Conservation (phyloP, 2,113 vertebrate species). For the Brachypodius melanocephalos region DNA sequence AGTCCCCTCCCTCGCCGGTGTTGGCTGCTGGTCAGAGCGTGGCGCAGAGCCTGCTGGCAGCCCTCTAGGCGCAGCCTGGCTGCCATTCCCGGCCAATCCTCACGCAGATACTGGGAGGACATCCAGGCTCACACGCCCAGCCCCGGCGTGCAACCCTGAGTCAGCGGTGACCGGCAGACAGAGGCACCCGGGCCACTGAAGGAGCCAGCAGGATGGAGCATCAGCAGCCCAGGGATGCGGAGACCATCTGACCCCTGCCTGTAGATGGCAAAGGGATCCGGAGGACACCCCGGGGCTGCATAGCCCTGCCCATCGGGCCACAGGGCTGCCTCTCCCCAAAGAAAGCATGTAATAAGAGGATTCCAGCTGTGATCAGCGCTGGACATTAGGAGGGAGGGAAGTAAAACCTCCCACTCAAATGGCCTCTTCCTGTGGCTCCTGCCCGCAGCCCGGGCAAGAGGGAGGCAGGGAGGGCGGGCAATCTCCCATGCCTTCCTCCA, state of each 20-base stretch:
- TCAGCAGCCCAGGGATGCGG: accelerated
- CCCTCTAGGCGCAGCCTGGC: not conserved
- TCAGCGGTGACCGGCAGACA: not conserved
- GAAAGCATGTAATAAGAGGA: not conserved
- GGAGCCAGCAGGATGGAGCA: not conserved
- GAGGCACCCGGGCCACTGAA: accelerated
- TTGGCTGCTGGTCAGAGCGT: not conserved
- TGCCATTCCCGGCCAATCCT: not conserved
- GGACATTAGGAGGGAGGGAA: not conserved
- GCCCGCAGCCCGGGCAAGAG: not conserved
- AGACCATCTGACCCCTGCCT: not conserved
- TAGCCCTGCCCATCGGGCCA: not conserved
- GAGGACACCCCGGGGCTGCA: not conserved
- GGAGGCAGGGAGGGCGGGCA: not conserved
- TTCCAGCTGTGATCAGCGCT: not conserved
- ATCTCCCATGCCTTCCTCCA: not conserved
- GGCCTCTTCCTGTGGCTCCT: not conserved
- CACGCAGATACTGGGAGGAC: not conserved
- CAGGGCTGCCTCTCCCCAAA: not conserved
- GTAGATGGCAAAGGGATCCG: accelerated
- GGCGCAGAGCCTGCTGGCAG: not conserved
- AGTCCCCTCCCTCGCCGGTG: not conserved
- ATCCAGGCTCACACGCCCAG: not conserved
- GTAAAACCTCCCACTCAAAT: not conserved
- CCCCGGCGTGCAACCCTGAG: not conserved